Percentiles rank a stretch among this genome's conserved stretches.
Evolutionary conservation across 2,888 invertebrate genomes (phyloP).

Genomic region (Cyrtodaria siliqua): DNA sequence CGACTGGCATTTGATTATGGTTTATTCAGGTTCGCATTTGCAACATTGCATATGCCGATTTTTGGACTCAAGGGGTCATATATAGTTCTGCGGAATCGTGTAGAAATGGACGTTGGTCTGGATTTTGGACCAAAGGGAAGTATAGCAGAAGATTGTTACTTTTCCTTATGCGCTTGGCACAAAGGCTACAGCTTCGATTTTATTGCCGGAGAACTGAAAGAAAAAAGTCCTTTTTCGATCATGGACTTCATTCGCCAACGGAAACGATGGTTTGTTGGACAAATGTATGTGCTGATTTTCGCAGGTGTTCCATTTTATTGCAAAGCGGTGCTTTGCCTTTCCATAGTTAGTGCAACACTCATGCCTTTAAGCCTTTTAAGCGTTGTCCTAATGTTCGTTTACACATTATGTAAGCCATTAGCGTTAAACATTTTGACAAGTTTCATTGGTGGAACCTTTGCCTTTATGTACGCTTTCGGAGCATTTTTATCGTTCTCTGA

Average conservation of each 20-base stretch:
- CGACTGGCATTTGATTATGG: constrained; percentile 53
- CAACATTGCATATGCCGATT: constrained; percentile 35
- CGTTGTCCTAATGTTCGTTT: constrained; percentile 34
- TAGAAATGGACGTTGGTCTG: constrained; percentile 48
- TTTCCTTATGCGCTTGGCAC: constrained; percentile 51
- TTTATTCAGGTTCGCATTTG: constrained; percentile 46
- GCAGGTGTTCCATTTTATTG: constrained; percentile 30
- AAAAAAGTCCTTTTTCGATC: constrained; percentile 57
- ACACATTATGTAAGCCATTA: constrained; percentile 36
- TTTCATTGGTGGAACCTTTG: constrained; percentile 48
- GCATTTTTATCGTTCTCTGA: constrained; percentile 37
- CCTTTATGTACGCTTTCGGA: constrained; percentile 52
- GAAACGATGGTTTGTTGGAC: constrained; percentile 58
- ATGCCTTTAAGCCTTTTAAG: constrained; percentile 51
- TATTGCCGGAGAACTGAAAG: constrained; percentile 55
- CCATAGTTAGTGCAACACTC: constrained; percentile 31
- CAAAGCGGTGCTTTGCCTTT: constrained; percentile 40
- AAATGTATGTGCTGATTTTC: constrained; percentile 27
- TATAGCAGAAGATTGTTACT: constrained; percentile 60
- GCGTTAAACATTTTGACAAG: constrained; percentile 32
- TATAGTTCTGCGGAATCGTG: constrained; percentile 46
- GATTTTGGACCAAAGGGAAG: constrained; percentile 62
- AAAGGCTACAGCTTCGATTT: constrained; percentile 57
- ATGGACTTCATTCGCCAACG: constrained; percentile 55
- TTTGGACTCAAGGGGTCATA: constrained; percentile 63